These are phyloP conservation scores for Callinectes sapidus DNA, from an alignment of 2,888 invertebrate species.

Conservation along the genomic window DNA sequence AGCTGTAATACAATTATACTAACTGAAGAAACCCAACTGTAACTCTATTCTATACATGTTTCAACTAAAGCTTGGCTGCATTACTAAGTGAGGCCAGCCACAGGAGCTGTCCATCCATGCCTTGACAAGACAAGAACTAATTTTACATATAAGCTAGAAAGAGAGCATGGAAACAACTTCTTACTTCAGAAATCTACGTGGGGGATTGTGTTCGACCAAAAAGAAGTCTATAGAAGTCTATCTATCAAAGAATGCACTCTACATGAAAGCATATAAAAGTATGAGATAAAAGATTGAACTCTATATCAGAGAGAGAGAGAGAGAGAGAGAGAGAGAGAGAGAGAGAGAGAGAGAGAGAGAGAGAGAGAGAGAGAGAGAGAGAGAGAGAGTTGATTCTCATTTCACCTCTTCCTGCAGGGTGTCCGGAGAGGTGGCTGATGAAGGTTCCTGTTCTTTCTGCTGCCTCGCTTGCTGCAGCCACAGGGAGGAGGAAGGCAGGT, in stretches of 20 bases:
- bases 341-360: slow-evolving; percentile 36
- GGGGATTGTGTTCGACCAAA: not conserved
- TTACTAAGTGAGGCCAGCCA: not conserved
- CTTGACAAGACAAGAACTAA: not conserved
- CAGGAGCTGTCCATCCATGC: not conserved
- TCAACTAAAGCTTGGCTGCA: not conserved
- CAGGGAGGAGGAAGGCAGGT: not conserved
- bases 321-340: not conserved
- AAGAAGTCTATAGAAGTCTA: slow-evolving; percentile 9
- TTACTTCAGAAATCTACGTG: not conserved
- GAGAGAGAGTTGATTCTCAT: not conserved
- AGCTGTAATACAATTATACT: not conserved
- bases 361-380: not conserved
- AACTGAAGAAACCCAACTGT: not conserved
- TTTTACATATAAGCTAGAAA: not conserved
- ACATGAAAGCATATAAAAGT: not conserved
- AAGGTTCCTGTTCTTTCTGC: slow-evolving; percentile 36
- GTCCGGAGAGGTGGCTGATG: slow-evolving; percentile 42
- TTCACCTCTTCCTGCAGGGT: slow-evolving; percentile 36
- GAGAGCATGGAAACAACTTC: not conserved
- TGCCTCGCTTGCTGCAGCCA: slow-evolving; percentile 28
- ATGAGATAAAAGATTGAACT: not conserved
- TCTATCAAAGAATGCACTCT: not conserved
- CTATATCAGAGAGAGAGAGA: slow-evolving; percentile 21
- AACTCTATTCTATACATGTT: not conserved